These are phyloP conservation scores for Patella depressa DNA, from an alignment of 2,888 invertebrate genomes.

Conservation along the genomic window DNA sequence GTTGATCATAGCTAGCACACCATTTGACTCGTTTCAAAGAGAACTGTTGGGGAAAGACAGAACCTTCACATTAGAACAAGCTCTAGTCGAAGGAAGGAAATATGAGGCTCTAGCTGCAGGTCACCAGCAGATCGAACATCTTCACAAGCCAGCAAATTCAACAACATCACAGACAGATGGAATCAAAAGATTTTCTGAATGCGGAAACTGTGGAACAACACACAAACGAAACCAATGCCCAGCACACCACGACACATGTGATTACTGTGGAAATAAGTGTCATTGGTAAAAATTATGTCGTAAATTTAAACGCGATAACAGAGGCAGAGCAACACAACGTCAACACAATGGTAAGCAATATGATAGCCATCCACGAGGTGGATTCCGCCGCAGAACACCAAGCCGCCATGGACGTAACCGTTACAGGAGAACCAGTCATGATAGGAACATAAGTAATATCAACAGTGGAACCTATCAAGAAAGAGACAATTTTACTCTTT, in stretches of 20 bases:
- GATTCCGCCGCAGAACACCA: not conserved
- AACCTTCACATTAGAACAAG: conserved; percentile 14
- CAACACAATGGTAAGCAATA: not conserved
- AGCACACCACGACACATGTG: conserved; percentile 20
- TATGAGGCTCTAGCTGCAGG: conserved; percentile 27
- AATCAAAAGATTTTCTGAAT: not conserved
- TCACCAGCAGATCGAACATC: not conserved
- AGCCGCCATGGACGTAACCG: too few relatives aligned
- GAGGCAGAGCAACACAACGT: too few relatives aligned
- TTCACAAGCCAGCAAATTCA: not conserved
- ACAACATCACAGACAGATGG: not conserved
- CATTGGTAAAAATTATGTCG: conserved; percentile 14
- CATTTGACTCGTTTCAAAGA: conserved; percentile 21
- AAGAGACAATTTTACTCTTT: too few relatives aligned
- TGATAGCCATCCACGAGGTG: not conserved
- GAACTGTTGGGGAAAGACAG: conserved; percentile 22
- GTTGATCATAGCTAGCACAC: conserved; percentile 27
- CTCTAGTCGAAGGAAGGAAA: conserved; percentile 18
- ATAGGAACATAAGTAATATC: too few relatives aligned
- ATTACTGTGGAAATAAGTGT: conserved; percentile 23
- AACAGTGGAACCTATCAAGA: too few relatives aligned
- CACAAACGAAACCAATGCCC: conserved; percentile 27
- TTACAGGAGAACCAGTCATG: too few relatives aligned
- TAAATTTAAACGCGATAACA: not conserved
- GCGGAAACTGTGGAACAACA: conserved; percentile 21